Evolutionary conservation across 2,888 invertebrate genomes (phyloP), one percentile per base, ranked within the genome.

Genomic region (Leptinotarsa juncta): DNA sequence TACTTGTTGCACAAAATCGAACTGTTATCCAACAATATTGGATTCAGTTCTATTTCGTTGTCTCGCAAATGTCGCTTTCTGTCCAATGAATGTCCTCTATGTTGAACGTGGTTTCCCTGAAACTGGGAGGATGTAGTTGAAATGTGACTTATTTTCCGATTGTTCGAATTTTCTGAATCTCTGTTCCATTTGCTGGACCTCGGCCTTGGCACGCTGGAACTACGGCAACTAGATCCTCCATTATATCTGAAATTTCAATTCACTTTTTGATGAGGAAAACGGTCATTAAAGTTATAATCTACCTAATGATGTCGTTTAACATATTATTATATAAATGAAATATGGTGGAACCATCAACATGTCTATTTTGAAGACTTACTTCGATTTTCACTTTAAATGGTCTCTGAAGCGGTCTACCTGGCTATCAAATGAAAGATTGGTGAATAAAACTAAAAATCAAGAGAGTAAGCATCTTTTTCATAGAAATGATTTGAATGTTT

Each of bases 1-100:
- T 94, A 94, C 80, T 91, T 92, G 85, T 94, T 94, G 84, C 92
- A 93, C 57, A 94, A 89, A 51, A 94, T 92, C 0, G 93, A 92
- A 1, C 91, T 90, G 76, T 90, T 90, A 51, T 90, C 90, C 42
- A 88, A 81, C 65, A 84, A 80, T 49, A 87, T 83, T 10, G 86
- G 85, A 84, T 85, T 85, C 80, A 87, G 77, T 78, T 88, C 85
- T 81, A 87, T 81, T 82, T 86, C 75, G 83, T 85, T 81, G 70
- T 85, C 81, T 75, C 82, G 80, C 65, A 82, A 81, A 15, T 57
- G 23, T 60, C 80, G 84, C 80, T 86, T 85, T 80, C 86, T 85
- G 79, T 87, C 88, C 80, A 84, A 78, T 3, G 87, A 86, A 49
- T 87, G 87, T 68, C 84, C 85, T 20, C 78, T 79, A 0, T 68